Evolutionary conservation across 1,140 invertebrate species (phyloP).

Genomic region (Reticulitermes speratus): DNA sequence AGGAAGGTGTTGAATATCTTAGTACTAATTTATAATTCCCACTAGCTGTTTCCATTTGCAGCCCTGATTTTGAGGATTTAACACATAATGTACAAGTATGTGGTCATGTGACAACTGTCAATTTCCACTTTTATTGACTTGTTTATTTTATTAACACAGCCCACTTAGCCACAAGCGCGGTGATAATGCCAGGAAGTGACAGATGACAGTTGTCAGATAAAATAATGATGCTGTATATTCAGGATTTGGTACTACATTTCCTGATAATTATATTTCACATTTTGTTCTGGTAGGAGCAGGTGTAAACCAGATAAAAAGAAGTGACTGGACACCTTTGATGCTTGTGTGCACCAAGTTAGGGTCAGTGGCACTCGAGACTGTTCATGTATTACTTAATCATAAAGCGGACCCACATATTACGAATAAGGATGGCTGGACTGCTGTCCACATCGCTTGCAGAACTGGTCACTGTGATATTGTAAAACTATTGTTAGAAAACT

Average conservation of each 20-base stretch:
- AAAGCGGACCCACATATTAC: neutral
- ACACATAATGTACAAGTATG: too few species aligned
- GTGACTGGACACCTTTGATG: conserved; percentile 1
- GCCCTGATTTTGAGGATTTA: too few species aligned
- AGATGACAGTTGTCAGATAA: too few species aligned
- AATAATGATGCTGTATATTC: too few species aligned
- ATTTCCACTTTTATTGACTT: too few species aligned
- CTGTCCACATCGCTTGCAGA: neutral
- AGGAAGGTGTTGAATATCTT: too few species aligned
- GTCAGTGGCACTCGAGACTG: neutral
- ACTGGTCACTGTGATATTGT: neutral
- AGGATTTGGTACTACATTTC: neutral
- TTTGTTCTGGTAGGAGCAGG: neutral
- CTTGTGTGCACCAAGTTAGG: neutral
- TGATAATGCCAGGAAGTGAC: too few species aligned
- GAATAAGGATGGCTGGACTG: conserved; percentile 6
- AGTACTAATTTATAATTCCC: too few species aligned
- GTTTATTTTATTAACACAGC: too few species aligned
- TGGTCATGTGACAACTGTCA: too few species aligned
- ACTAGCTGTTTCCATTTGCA: too few species aligned
- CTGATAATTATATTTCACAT: neutral
- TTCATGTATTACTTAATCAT: neutral
- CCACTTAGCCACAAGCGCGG: too few species aligned
- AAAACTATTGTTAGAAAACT: neutral
- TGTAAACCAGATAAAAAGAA: neutral